Evolutionary conservation across 2,888 invertebrate genomes (phyloP).

Genomic region (Cetonia aurata): DNA sequence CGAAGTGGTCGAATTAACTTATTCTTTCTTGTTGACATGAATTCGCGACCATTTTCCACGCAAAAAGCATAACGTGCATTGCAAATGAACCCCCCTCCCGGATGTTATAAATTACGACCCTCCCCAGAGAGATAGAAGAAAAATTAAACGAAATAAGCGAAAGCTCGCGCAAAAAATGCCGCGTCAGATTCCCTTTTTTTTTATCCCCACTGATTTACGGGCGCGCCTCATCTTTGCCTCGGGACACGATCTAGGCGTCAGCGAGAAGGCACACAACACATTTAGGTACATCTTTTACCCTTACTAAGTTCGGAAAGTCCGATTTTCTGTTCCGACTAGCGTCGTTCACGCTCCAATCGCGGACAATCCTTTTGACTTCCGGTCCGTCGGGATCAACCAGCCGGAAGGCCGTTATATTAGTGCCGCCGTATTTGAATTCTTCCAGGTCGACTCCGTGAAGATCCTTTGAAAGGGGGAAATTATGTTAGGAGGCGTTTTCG

Average conservation of each 20-base stretch:
- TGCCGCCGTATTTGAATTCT: conserved; percentile 94
- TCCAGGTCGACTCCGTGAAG: conserved; percentile 92
- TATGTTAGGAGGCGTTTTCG: neutral
- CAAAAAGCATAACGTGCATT: conserved; percentile 1
- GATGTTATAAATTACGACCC: neutral
- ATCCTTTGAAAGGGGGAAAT: conserved; percentile 72
- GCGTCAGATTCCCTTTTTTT: neutral
- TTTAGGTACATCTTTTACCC: conserved; percentile 14
- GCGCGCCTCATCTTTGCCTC: neutral
- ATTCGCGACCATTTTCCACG: conserved; percentile 2
- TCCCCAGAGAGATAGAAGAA: neutral
- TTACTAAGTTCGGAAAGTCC: conserved; percentile 47
- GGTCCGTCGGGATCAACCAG: conserved; percentile 87
- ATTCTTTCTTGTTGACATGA: neutral
- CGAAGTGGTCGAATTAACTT: conserved; percentile 6
- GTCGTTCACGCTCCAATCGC: conserved; percentile 55
- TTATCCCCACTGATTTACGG: conserved; percentile 4
- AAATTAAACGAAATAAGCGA: conserved; percentile 16
- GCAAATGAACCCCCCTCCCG: too few relatives aligned
- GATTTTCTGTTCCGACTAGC: conserved; percentile 50
- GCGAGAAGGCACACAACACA: neutral
- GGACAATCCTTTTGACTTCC: conserved; percentile 74
- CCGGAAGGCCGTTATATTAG: conserved; percentile 94
- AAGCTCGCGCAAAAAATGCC: conserved; percentile 2
- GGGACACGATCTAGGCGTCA: conserved; percentile 3